Base-by-base conservation (phyloP, 2,797 vertebrate species). In the Anolis apletophallus region DNA sequence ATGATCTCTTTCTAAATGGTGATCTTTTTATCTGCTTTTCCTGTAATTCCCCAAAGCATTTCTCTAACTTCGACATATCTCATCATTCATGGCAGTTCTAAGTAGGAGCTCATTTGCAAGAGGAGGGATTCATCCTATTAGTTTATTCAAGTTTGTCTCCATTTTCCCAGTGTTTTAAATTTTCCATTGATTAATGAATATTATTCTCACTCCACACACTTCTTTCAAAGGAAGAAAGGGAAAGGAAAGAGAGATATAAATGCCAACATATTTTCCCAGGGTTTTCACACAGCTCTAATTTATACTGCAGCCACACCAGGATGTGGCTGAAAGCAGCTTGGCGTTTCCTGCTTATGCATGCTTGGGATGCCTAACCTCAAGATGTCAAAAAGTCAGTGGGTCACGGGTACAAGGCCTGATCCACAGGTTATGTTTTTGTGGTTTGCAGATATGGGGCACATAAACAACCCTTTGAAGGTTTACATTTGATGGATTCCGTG, bases 281-380 rank as follows among this genome's bases (percentile, higher is more conserved):
- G 90, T 87, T 90, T 92, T 93, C 84, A 81, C 77, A 81, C 77
- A 92, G 89, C 91, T 93, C 87, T 94, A 90, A 95, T 92, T 96
- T 93, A 95, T 87, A 89, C 91, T 91, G 78, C 90, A 93, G 88
- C 91, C 91, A 87, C 88, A 92, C 88, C 91, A 95, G 94, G 93
- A 96, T 94, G 90, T 94, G 93, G 91, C 87, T 95, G 90, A 91
- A 95, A 94, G 89, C 90, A 93, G 87, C 61, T 64, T 68, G 93
- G 92, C 3, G 2, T 94, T 96, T 96, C 94, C 94, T 95, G 92
- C 92, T 94, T 94, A 89, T 94, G 90, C 88, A 90, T 90, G 89
- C 84, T 95, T 94, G 91, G 91, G 89, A 92, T 93, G 86, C 85
- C 87, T 93, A 94, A 93, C 91, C 93, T 94, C 90, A 87, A 93